phyloP scores from a whole-genome alignment of 2,797 vertebrate species.

The Selene dorsalis region DNA sequence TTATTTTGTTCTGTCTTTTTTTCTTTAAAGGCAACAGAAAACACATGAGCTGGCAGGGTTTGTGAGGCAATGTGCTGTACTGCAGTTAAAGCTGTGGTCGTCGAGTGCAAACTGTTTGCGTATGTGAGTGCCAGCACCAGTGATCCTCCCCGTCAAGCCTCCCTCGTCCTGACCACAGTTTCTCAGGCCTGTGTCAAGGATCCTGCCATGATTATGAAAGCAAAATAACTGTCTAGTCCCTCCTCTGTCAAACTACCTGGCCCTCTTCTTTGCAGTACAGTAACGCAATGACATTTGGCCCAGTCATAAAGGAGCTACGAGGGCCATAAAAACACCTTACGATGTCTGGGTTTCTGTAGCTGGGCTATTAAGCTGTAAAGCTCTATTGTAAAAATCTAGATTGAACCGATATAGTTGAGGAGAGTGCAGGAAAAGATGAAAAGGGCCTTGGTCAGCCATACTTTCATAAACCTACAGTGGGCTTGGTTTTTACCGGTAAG shows the following conservation, averaged over 20 bases:
- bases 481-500: slow-evolving; percentile 70
- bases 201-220: slow-evolving; percentile 32
- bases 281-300: slow-evolving; percentile 69
- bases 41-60: slow-evolving; percentile 51
- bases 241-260: slow-evolving; percentile 23
- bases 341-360: slow-evolving; percentile 78
- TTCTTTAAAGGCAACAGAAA: slow-evolving; percentile 55
- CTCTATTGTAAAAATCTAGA: slow-evolving; percentile 75
- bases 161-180: slow-evolving; percentile 5
- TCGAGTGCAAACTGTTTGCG: slow-evolving; percentile 23
- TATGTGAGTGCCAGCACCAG: slow-evolving; percentile 12
- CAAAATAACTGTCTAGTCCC: slow-evolving; percentile 7
- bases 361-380: slow-evolving; percentile 81
- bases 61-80: slow-evolving; percentile 19
- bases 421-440: slow-evolving; percentile 70
- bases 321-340: slow-evolving; percentile 77
- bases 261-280: slow-evolving; percentile 53
- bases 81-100: slow-evolving; percentile 7
- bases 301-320: slow-evolving; percentile 66
- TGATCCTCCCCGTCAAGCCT: slow-evolving; percentile 8
- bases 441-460: slow-evolving; percentile 58
- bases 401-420: slow-evolving; percentile 68
- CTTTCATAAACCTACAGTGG: slow-evolving; percentile 72
- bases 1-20: slow-evolving; percentile 42
- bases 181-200: slow-evolving; percentile 15